phyloP scores from a whole-genome alignment of 1,140 invertebrate genomes.

The Ctenoplectra terminalis region DNA sequence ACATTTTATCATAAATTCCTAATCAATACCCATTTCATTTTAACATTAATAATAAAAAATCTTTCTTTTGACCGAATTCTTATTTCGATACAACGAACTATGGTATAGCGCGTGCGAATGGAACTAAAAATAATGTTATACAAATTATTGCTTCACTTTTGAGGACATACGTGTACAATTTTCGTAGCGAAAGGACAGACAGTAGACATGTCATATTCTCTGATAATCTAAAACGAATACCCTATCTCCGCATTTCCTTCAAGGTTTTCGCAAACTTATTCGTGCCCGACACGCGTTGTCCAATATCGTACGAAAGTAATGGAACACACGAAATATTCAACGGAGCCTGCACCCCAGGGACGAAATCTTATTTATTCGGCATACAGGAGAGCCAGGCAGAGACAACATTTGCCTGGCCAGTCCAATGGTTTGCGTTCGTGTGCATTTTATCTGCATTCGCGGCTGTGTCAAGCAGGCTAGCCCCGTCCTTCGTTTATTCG shows the following conservation, averaged over 20 bases:
- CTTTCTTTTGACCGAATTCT: too few relatives aligned
- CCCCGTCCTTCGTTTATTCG: constrained; percentile 3
- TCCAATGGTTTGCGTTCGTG: too few relatives aligned
- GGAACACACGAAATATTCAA: constrained; percentile 34
- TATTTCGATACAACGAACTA: too few relatives aligned
- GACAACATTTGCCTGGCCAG: constrained; percentile 8
- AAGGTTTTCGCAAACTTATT: not conserved
- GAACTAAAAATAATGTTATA: too few relatives aligned
- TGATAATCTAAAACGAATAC: not conserved
- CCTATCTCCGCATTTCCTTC: not conserved
- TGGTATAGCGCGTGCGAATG: too few relatives aligned
- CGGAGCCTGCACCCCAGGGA: not conserved
- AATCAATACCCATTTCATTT: too few relatives aligned
- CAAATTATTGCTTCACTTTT: too few relatives aligned
- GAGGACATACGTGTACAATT: too few relatives aligned
- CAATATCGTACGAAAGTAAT: constrained; percentile 18
- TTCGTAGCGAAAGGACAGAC: too few relatives aligned
- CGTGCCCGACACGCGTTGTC: not conserved
- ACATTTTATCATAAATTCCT: too few relatives aligned
- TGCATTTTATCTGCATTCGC: not conserved
- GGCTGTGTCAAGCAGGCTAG: not conserved
- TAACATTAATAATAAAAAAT: too few relatives aligned
- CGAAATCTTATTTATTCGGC: constrained; percentile 48
- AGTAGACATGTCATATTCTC: too few relatives aligned
- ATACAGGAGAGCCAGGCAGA: not conserved